Conservation (phyloP, 2,113 vertebrate genomes). For the Noturus placidus region DNA sequence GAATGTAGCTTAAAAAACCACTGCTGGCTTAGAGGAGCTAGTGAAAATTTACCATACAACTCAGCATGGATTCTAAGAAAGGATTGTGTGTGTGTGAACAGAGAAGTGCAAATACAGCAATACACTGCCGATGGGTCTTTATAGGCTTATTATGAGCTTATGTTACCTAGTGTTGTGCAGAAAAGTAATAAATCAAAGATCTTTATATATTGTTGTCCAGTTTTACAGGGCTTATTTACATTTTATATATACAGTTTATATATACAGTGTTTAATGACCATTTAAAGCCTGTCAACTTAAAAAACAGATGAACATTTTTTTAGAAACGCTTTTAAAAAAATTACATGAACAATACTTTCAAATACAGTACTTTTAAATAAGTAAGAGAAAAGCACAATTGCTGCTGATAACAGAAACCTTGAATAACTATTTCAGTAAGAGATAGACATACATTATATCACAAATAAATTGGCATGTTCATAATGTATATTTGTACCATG, state of each 20-base stretch:
- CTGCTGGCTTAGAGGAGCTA: background rate
- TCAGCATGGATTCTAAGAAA: background rate
- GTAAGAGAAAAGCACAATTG: background rate
- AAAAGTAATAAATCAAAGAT: background rate
- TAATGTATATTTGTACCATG: background rate
- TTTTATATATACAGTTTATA: too few relatives aligned
- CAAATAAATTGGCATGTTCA: background rate
- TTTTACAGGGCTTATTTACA: background rate
- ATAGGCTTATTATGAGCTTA: background rate
- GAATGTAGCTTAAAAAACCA: conserved; percentile 11
- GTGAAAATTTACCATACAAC: conserved; percentile 11
- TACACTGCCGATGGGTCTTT: conserved; percentile 2
- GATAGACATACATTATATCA: background rate
- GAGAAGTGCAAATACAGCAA: conserved; percentile 18
- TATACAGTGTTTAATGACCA: background rate
- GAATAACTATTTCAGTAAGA: background rate
- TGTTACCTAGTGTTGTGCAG: background rate
- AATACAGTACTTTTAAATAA: background rate
- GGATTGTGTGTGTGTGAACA: conserved; percentile 20
- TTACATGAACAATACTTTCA: background rate
- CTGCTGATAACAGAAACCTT: background rate
- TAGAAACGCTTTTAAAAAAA: background rate
- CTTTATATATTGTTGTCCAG: background rate
- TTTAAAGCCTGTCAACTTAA: background rate
- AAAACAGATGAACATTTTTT: background rate